Evolutionary conservation across 2,113 vertebrate species (phyloP), one percentile per base, ranked within the genome.

Genomic region (Calyptommatus sinebrachiatus): DNA sequence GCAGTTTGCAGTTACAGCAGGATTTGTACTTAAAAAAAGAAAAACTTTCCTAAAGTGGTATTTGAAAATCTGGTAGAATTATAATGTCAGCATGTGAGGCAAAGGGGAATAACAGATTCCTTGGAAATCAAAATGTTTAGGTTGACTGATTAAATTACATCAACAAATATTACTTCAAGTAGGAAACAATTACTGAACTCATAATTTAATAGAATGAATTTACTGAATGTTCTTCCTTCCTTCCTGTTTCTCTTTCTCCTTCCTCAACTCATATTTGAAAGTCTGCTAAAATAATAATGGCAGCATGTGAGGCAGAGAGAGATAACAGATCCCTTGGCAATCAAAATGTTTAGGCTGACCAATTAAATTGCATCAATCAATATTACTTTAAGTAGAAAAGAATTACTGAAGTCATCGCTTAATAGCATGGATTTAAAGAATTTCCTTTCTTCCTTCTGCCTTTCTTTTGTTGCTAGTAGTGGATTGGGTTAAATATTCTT

Each of bases 401-500:
- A 3, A 12, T 79, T 73, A 60, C n/a, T 66, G 65, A 79, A 89
- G 80, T 24, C 3, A 89, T 87, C 77, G 79, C 83, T 50, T 50
- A 50, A 57, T 57, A 57, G 53, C 18, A 18, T 57, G 2, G 80
- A 53, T 84, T 86, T 77, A 22, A 22, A 41, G 35, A 1, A 7
- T 6, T 8, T 78, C 45, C 41, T 82, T 73, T 45, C 35, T n/a
- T 61, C 26, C 68, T n/a, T n/a, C 10, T 1, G 46, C 20, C 12
- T 68, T 45, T 46, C 14, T 71, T 46, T 2, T 7, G 4, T 6
- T 35, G 14, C 24, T 3, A 28, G 26, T 46, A 16, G 7, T n/a
- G 3, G 28, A 16, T 48, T 26, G 41, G n/a, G 41, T 7, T 35
- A 46, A 29, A 5, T 45, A 31, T 16, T 57, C 53, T 22, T 81